Evolutionary conservation across 2,113 vertebrate genomes (phyloP).

Genomic region (Tylochromis polylepis): DNA sequence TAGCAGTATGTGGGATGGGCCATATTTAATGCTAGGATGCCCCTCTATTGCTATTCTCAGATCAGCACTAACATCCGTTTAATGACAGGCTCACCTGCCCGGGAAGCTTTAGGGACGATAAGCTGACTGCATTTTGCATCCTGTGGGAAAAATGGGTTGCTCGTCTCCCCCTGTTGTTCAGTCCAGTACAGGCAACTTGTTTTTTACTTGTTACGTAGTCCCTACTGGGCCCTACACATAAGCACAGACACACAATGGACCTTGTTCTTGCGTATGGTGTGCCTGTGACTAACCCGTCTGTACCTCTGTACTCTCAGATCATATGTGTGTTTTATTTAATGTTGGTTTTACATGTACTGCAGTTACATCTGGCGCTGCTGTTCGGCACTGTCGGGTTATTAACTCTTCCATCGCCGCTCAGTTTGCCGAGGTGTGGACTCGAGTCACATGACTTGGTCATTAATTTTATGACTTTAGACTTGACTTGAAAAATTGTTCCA

Average conservation of each 20-base stretch:
- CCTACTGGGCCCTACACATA: not conserved
- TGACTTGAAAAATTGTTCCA: too few species aligned
- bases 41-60: not conserved
- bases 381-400: rapidly evolving
- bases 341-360: not conserved
- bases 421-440: too few species aligned
- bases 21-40: not conserved
- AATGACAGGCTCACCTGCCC: not conserved
- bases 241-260: not conserved
- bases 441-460: too few species aligned
- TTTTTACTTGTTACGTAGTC: not conserved
- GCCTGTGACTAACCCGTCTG: not conserved
- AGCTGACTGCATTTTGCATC: not conserved
- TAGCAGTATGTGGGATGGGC: too few species aligned
- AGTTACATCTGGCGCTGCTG: not conserved
- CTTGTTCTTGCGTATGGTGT: not conserved
- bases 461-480: too few species aligned
- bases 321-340: not conserved
- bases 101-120: not conserved
- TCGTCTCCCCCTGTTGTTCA: not conserved
- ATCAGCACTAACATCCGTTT: not conserved
- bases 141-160: not conserved
- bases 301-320: not conserved
- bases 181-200: not conserved
- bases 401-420: not conserved